Conservation (phyloP, 1,140 invertebrate species). For the Hyposmocoma kahamanoa region DNA sequence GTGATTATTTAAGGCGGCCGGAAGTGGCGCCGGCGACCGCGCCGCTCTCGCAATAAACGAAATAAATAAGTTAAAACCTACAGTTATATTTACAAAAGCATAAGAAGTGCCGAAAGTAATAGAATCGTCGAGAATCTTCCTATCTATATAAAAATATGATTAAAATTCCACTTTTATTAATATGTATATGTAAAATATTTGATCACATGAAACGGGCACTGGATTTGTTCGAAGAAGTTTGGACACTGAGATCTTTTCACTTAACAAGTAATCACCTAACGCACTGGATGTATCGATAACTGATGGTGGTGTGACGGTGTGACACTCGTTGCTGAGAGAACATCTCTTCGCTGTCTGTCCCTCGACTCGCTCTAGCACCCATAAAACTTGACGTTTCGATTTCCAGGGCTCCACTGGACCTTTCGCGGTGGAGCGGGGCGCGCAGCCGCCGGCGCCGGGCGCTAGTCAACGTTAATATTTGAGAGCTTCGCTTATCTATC, state of each 20-base stretch:
- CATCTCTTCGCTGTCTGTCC: constrained; percentile 42
- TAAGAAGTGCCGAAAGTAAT: constrained; percentile 52
- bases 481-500: neutral
- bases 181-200: constrained; percentile 40
- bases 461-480: constrained; percentile 5
- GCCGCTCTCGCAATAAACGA: constrained; percentile 30
- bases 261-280: constrained; percentile 22
- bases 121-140: constrained; percentile 48
- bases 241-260: constrained; percentile 61
- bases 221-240: constrained; percentile 61
- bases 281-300: constrained; percentile 28
- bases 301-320: constrained; percentile 1
- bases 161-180: constrained; percentile 52
- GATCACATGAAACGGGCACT: constrained; percentile 68
- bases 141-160: constrained; percentile 67
- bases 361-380: constrained; percentile 64
- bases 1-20: no score
- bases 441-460: constrained; percentile 20
- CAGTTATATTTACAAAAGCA: constrained; percentile 70
- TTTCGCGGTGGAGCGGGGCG: neutral
- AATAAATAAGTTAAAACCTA: constrained; percentile 72
- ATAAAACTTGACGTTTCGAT: constrained; percentile 32
- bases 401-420: constrained; percentile 29
- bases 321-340: constrained; percentile 5
- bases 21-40: constrained; percentile 16